Conservation (phyloP, 2,797 vertebrate genomes). For the Pteropus rufus region DNA sequence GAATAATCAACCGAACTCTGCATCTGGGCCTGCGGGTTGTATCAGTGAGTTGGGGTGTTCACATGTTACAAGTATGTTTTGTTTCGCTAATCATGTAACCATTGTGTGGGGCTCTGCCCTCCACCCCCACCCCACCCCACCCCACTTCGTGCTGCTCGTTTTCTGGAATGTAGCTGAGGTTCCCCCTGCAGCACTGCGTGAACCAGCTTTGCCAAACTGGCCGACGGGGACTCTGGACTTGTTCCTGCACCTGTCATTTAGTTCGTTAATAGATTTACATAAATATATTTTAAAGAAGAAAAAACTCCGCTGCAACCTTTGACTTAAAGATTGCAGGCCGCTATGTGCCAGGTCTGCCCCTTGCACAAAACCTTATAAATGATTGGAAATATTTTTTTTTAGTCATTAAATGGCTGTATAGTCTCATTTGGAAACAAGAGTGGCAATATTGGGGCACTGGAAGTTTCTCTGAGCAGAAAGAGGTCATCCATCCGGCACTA, state of each 20-base stretch:
- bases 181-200: fast-evolving
- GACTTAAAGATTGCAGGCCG: background rate
- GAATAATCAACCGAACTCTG: background rate
- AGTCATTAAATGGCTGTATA: background rate
- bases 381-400: background rate
- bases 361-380: background rate
- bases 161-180: background rate
- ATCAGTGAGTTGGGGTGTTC: background rate
- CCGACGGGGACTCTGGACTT: too few relatives aligned
- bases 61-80: background rate
- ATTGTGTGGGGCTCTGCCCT: background rate
- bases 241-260: background rate
- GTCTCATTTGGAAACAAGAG: background rate
- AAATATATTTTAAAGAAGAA: background rate
- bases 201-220: background rate
- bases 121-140: fast-evolving
- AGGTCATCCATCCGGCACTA: too few relatives aligned
- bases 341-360: too few relatives aligned
- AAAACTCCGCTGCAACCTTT: background rate
- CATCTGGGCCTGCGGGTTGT: background rate
- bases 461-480: too few relatives aligned
- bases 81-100: background rate
- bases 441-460: background rate
- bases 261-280: background rate
- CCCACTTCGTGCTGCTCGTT: background rate